These are phyloP conservation scores for Protosalanx chinensis DNA, from an alignment of 2,797 vertebrate genomes.

Conservation along the genomic window DNA sequence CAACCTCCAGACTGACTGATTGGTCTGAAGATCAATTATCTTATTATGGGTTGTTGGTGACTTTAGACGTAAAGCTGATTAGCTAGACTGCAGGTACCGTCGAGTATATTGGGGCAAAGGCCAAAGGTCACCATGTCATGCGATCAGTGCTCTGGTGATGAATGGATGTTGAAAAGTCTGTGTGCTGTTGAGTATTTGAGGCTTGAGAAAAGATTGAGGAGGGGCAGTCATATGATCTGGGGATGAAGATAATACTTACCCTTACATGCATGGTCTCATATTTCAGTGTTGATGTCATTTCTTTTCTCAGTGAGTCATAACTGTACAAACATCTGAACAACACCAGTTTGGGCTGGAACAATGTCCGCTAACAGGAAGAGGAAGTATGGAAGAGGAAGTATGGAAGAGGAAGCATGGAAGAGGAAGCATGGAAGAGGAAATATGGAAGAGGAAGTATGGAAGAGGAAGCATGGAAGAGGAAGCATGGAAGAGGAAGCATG, in stretches of 20 bases:
- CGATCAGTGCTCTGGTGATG: slow-evolving; percentile 6
- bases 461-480: too few species aligned
- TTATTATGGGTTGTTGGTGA: slow-evolving; percentile 11
- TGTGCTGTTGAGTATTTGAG: neutral
- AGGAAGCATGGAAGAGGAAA: too few species aligned
- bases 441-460: too few species aligned
- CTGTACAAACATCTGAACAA: neutral
- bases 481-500: too few species aligned
- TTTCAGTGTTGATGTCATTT: neutral
- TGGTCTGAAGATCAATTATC: slow-evolving; percentile 13
- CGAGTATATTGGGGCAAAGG: slow-evolving; percentile 22
- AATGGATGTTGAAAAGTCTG: slow-evolving; percentile 20
- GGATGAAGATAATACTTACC: neutral
- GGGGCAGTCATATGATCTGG: too few species aligned
- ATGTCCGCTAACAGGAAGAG: too few species aligned
- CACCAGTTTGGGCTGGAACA: neutral
- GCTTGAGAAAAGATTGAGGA: too few species aligned
- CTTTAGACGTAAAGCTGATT: slow-evolving; percentile 35
- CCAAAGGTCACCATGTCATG: slow-evolving; percentile 28
- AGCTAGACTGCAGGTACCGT: slow-evolving; percentile 29
- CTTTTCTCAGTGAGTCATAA: neutral
- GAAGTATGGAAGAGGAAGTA: too few species aligned
- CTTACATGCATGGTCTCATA: neutral
- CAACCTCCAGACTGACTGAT: slow-evolving; percentile 12
- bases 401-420: too few species aligned